phyloP scores from a whole-genome alignment of 2,888 invertebrate species.

The Nomada flava region DNA sequence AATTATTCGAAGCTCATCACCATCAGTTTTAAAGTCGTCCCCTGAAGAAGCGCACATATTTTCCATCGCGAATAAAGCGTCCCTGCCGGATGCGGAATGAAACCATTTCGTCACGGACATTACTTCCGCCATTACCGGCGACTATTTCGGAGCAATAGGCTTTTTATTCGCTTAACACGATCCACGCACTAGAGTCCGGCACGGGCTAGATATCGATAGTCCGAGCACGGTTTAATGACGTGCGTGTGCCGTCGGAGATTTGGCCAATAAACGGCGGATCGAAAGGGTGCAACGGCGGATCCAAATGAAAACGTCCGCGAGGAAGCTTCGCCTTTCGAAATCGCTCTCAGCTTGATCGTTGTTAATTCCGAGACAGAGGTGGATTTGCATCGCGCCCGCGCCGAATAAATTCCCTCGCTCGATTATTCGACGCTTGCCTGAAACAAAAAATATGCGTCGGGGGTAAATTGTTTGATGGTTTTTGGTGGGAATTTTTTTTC shows the following conservation, averaged over 20 bases:
- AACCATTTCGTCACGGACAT: constrained; percentile 62
- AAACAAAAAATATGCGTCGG: neutral
- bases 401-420: no score
- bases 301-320: constrained; percentile 67
- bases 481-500: neutral
- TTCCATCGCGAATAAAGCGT: constrained; percentile 28
- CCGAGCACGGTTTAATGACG: constrained; percentile 80
- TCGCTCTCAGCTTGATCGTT: constrained; percentile 21
- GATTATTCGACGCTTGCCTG: no score
- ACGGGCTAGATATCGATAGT: constrained; percentile 79
- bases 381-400: neutral
- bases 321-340: constrained; percentile 34
- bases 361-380: neutral
- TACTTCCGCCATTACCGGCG: constrained; percentile 41
- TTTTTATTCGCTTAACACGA: constrained; percentile 79
- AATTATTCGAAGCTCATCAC: neutral
- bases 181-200: constrained; percentile 77
- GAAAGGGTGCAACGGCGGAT: constrained; percentile 73
- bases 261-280: constrained; percentile 80
- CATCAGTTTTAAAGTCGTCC: neutral
- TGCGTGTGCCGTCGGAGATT: constrained; percentile 82
- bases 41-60: constrained; percentile 18
- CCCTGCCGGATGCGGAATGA: constrained; percentile 19
- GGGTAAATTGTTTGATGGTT: constrained; percentile 28
- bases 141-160: constrained; percentile 72